A percentile compares a stretch with the other conserved stretches of the same genome.
These are phyloP conservation scores for Rhagoletis zephyria DNA, from an alignment of 1,140 invertebrate genomes.

Conservation along the genomic window DNA sequence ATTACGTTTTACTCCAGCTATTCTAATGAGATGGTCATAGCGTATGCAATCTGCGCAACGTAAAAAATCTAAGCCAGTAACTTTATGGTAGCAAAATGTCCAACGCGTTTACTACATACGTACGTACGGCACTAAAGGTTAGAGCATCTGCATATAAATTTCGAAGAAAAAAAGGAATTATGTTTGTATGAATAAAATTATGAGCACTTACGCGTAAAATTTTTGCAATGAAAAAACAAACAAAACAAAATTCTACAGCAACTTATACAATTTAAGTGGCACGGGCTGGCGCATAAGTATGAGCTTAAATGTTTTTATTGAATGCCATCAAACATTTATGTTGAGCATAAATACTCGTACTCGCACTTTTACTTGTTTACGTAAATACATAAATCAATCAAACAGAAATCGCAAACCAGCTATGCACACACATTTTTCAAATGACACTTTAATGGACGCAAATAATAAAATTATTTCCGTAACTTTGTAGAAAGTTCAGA, in stretches of 20 bases:
- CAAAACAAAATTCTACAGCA: no score
- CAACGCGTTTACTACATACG: no score
- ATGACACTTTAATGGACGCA: background rate
- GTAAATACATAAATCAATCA: constrained; percentile 26
- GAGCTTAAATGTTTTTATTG: background rate
- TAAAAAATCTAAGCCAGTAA: no score
- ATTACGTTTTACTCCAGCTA: constrained; percentile 22
- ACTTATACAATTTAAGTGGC: background rate
- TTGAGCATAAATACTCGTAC: background rate
- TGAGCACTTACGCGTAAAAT: background rate
- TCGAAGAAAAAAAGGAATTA: no score
- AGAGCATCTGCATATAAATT: background rate
- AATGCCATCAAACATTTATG: constrained; percentile 14
- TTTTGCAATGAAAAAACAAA: background rate
- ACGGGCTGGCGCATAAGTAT: background rate
- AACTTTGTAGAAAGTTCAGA: background rate
- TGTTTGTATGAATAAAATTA: background rate
- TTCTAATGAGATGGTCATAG: constrained; percentile 11
- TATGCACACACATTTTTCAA: background rate
- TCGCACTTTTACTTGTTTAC: no score
- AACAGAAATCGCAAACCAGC: background rate
- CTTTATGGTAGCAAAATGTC: no score
- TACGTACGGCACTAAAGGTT: background rate
- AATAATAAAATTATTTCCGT: constrained; percentile 17
- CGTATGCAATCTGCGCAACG: background rate